Percentiles rank a stretch among this genome's conserved stretches.
These are phyloP conservation scores for Lasioglossum marginatum DNA, from an alignment of 2,888 invertebrate species.

Conservation along the genomic window DNA sequence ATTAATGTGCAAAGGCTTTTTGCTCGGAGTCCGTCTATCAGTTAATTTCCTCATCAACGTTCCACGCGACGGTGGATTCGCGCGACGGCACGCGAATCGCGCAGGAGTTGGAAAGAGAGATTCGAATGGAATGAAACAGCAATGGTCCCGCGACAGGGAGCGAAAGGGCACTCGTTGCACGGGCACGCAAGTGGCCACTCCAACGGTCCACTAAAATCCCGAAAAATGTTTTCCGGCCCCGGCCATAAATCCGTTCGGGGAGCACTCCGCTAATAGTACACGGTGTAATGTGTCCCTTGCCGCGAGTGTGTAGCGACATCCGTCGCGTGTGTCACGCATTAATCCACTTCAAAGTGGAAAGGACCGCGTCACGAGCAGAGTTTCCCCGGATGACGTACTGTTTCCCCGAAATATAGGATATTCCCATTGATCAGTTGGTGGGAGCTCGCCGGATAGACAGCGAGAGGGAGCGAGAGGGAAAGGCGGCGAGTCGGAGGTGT, in stretches of 20 bases:
- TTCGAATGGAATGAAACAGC: not conserved
- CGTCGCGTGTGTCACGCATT: slow-evolving; percentile 59
- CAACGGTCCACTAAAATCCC: slow-evolving; percentile 22
- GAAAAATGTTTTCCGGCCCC: slow-evolving; percentile 24
- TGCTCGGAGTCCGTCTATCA: not conserved
- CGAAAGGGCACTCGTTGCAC: slow-evolving; percentile 4
- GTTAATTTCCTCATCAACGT: slow-evolving; percentile 1
- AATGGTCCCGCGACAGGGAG: slow-evolving; percentile 5
- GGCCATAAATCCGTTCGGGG: slow-evolving; percentile 41
- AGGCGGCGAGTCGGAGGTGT: not conserved
- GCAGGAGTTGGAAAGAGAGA: not conserved
- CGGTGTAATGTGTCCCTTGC: slow-evolving; percentile 51
- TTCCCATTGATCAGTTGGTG: slow-evolving; percentile 73
- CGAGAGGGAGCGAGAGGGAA: not conserved
- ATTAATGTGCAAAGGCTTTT: not conserved
- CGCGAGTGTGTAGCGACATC: slow-evolving; percentile 47
- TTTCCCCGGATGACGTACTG: slow-evolving; percentile 72
- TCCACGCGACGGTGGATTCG: not conserved
- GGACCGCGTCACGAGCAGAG: slow-evolving; percentile 70
- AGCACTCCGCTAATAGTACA: slow-evolving; percentile 49
- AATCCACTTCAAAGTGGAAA: slow-evolving; percentile 69
- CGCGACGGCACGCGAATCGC: not conserved
- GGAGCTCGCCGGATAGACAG: slow-evolving; percentile 52
- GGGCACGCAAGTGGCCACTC: slow-evolving; percentile 3
- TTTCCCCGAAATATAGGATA: slow-evolving; percentile 71